phyloP scores from a whole-genome alignment of 1,140 invertebrate genomes.

The Psilanteris sp. region DNA sequence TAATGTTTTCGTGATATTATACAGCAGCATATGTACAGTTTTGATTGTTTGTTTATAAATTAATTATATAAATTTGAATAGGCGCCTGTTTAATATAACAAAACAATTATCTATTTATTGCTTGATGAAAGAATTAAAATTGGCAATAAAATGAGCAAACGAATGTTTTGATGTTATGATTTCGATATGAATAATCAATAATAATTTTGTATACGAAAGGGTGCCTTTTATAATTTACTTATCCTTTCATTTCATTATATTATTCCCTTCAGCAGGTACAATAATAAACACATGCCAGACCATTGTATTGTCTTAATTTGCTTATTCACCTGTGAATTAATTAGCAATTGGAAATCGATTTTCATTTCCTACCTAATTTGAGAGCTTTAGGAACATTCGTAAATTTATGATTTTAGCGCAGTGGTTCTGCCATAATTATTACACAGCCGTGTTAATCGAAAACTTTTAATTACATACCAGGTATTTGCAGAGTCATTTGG shows the following conservation, averaged over 20 bases:
- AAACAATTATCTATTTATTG: too few relatives aligned
- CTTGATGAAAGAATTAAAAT: too few relatives aligned
- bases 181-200: conserved; percentile 9
- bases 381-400: conserved; percentile 51
- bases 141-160: not conserved
- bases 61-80: too few relatives aligned
- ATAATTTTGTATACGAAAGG: not conserved
- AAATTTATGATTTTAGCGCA: conserved; percentile 64
- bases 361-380: conserved; percentile 60
- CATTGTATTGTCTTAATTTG: conserved; percentile 57
- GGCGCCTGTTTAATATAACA: too few relatives aligned
- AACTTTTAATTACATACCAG: conserved; percentile 73
- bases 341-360: conserved; percentile 61
- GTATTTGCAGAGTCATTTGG: conserved; percentile 61
- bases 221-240: conserved; percentile 33
- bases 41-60: too few relatives aligned
- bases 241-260: conserved; percentile 41
- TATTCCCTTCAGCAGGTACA: conserved; percentile 38
- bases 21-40: too few relatives aligned
- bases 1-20: too few relatives aligned
- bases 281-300: conserved; percentile 47
- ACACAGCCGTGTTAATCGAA: conserved; percentile 67
- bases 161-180: conserved; percentile 1
- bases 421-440: conserved; percentile 63
- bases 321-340: conserved; percentile 58